Evolutionary conservation across 2,797 vertebrate genomes (phyloP), one percentile per base, ranked within the genome.

Genomic region (Peromyscus eremicus): DNA sequence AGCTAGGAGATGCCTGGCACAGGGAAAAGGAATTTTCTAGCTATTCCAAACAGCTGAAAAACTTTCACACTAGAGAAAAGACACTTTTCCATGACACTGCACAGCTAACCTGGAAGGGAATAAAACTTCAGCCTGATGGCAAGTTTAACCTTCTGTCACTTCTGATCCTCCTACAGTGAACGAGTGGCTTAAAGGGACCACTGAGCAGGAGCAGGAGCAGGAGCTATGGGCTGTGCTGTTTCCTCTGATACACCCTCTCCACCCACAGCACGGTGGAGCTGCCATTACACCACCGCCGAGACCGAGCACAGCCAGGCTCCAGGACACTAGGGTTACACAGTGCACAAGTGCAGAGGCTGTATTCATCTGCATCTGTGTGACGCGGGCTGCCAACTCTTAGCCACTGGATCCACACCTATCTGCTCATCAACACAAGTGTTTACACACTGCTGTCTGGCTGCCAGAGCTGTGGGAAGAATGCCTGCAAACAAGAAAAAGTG

Each of bases 131-230:
- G 46, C 57, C 71, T 87, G 66, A 40, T 7, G 7, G 19, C 76
- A 62, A 27, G 23, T 79, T 95, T 68, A 96, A 66, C 17, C 66
- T 85, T 82, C 94, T 52, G n/a, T 7, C 17, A 62, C 32, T 85
- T 43, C 21, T 55, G 14, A 55, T 76, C 82, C 52, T 60, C 71
- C 46, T 29, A 23, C 4, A 82, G 29, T 29, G 66, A 84, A 13
- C 19, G 29, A 32, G 62, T 29, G 60, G 29, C 29, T 62, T 46
- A 62, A 8, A 52, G 83, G 49, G 52, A 49, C 11, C 46, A 57
- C n/a, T 62, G n/a, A 43, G 13, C 6, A 57, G 34, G 75, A 49
- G 71, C 5, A 46, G 13, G 1, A n/a, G 14, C 5, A 46, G 37
- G 79, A 80, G 77, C 19, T 49, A 49, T 60, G 27, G n/a, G 17